Evolutionary conservation across 2,113 vertebrate species (phyloP).

Genomic region (Leptobrachium leishanense): DNA sequence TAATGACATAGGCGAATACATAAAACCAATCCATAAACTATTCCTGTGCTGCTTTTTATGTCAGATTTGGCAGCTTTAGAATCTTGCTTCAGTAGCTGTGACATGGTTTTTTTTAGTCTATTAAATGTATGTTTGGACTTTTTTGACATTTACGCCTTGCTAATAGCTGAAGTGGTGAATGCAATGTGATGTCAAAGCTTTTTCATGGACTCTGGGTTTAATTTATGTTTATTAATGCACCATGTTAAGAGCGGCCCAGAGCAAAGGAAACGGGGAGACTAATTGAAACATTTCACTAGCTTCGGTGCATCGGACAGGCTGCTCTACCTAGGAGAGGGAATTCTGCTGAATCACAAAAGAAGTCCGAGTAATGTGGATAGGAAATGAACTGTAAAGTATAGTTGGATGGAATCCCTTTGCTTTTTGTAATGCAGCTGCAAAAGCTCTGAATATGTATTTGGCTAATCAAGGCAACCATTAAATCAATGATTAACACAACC

Average conservation of each 20-base stretch:
- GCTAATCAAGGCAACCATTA: too few species aligned
- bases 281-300: constrained; percentile 8
- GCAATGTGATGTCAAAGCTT: constrained; percentile 13
- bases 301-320: not conserved
- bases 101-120: constrained; percentile 5
- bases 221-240: constrained; percentile 16
- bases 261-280: not conserved
- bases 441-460: too few species aligned
- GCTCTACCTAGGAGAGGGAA: not conserved
- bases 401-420: not conserved
- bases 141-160: constrained; percentile 29
- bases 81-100: constrained; percentile 3
- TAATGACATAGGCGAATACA: too few species aligned
- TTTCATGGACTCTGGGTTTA: constrained; percentile 5
- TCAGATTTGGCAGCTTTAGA: constrained; percentile 2
- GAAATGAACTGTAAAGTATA: not conserved
- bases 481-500: too few species aligned
- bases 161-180: constrained; percentile 26
- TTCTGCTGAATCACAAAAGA: not conserved
- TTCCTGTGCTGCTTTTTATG: not conserved
- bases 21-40: not conserved
- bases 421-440: too few species aligned
- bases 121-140: constrained; percentile 36
- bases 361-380: not conserved
- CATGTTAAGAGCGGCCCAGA: not conserved